phyloP scores from a whole-genome alignment of 1,140 invertebrate genomes.

The Scaptomyza pallida region DNA sequence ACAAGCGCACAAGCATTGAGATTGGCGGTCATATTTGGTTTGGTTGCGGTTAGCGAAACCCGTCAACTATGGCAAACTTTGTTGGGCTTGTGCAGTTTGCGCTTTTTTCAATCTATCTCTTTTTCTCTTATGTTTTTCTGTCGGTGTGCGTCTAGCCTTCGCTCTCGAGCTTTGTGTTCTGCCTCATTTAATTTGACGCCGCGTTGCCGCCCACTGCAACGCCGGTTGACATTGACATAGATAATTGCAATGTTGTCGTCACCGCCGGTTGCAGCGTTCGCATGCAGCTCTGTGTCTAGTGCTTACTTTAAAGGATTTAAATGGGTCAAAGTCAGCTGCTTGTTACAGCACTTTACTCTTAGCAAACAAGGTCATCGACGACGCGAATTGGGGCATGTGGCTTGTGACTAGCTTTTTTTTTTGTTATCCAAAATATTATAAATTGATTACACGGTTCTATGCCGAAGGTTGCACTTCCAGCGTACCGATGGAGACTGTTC shows the following conservation, averaged over 20 bases:
- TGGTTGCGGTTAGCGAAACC: constrained; percentile 32
- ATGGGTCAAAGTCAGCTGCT: constrained; percentile 80
- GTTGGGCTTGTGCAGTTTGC: constrained; percentile 7
- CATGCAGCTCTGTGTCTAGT: constrained; percentile 50
- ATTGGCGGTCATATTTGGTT: constrained; percentile 62
- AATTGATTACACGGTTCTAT: constrained; percentile 68
- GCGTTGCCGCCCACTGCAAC: constrained; percentile 68
- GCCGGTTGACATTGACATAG: constrained; percentile 80
- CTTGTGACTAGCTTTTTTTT: constrained; percentile 36
- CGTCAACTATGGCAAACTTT: constrained; percentile 10
- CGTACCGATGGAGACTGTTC: constrained; percentile 12
- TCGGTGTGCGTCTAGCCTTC: constrained; percentile 30
- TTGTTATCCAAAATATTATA: constrained; percentile 31
- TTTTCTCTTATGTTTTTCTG: constrained; percentile 15
- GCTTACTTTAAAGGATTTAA: constrained; percentile 79
- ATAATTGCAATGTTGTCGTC: constrained; percentile 63
- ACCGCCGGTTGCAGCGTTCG: constrained; percentile 16
- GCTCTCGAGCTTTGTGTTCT: constrained; percentile 55
- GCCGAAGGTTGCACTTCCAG: constrained; percentile 41
- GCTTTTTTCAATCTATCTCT: constrained; percentile 9
- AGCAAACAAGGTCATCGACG: constrained; percentile 59
- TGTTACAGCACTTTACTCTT: constrained; percentile 70
- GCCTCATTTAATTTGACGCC: constrained; percentile 76
- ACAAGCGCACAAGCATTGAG: constrained; percentile 52
- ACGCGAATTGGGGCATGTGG: constrained; percentile 70